Evolutionary conservation across 2,888 invertebrate genomes (phyloP).

Genomic region (Alloscopus bannaensis): DNA sequence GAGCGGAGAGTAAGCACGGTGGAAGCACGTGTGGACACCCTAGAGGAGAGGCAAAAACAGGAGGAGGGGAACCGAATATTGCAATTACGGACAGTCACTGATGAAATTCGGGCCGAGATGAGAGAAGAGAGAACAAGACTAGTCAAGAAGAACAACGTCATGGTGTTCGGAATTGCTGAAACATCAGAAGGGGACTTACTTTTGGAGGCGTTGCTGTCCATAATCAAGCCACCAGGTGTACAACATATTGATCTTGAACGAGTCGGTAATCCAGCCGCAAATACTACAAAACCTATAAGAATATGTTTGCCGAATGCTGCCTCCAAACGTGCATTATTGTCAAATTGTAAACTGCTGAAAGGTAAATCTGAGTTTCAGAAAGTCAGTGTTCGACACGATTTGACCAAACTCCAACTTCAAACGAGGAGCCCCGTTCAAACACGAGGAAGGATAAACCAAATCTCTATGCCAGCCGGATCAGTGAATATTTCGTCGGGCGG

Average conservation of each 20-base stretch:
- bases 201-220: neutral
- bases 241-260: neutral
- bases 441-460: too few species aligned
- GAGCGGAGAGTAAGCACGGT: neutral
- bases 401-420: constrained; percentile 2
- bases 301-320: neutral
- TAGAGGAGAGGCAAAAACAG: neutral
- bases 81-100: neutral
- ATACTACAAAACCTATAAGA: neutral
- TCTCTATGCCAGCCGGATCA: too few species aligned
- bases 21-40: neutral
- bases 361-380: neutral
- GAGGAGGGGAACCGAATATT: neutral
- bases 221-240: neutral
- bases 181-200: neutral
- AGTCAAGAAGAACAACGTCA: neutral
- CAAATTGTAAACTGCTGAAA: neutral
- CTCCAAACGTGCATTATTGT: neutral
- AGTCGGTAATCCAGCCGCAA: neutral
- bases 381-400: constrained; percentile 7
- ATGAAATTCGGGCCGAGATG: neutral
- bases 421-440: too few species aligned
- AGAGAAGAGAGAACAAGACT: neutral
- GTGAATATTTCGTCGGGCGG: too few species aligned
- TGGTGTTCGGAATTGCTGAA: constrained; percentile 6